Conservation (phyloP, 2,888 invertebrate species). For the Siphlonurus alternatus region DNA sequence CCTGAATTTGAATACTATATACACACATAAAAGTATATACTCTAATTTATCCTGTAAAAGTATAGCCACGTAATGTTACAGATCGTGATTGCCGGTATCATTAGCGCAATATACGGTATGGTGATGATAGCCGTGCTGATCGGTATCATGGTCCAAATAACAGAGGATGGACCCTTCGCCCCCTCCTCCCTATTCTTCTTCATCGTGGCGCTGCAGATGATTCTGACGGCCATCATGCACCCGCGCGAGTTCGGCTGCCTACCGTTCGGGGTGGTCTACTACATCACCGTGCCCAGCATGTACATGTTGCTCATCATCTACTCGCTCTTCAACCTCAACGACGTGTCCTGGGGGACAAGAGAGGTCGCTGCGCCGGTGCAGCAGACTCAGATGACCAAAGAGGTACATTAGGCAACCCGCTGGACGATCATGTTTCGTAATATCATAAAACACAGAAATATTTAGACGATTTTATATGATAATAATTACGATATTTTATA, state of each 20-base stretch:
- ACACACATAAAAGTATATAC: neutral
- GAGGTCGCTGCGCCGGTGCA: conserved; percentile 29
- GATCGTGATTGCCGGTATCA: conserved; percentile 22
- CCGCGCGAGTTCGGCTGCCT: conserved; percentile 26
- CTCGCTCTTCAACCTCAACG: conserved; percentile 35
- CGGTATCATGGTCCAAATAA: conserved; percentile 20
- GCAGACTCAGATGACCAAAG: neutral
- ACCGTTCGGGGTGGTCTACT: conserved; percentile 28
- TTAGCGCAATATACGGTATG: conserved; percentile 26
- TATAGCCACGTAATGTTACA: conserved; percentile 13
- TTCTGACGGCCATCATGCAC: conserved; percentile 26
- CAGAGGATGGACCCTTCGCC: conserved; percentile 22
- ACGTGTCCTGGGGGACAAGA: conserved; percentile 38
- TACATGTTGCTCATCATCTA: conserved; percentile 36
- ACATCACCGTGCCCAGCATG: conserved; percentile 36
- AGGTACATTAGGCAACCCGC: too few species aligned
- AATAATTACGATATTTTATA: too few species aligned
- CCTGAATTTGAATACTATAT: conserved; percentile 11
- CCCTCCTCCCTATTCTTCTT: conserved; percentile 28
- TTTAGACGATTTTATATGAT: too few species aligned
- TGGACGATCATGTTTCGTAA: too few species aligned
- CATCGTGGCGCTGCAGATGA: conserved; percentile 23
- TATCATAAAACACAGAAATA: too few species aligned
- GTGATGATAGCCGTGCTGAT: conserved; percentile 28
- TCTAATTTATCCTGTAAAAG: neutral